phyloP scores from a whole-genome alignment of 1,140 invertebrate species.

The Macrobrachium nipponense region DNA sequence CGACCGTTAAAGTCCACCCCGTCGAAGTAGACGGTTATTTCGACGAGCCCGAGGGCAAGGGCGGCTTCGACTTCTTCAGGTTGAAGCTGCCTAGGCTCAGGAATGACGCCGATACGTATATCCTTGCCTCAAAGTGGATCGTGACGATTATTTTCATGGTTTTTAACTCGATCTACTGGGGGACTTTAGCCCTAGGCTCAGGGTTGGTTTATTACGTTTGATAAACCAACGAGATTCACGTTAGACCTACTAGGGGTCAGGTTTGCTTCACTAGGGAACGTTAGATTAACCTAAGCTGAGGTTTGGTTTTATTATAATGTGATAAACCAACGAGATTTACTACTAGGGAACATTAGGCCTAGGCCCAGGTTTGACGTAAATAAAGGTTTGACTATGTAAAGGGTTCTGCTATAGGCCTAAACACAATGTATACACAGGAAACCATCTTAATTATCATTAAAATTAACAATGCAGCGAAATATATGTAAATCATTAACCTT shows the following conservation, averaged over 20 bases:
- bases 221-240: too few relatives aligned
- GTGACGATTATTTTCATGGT: constrained; percentile 14
- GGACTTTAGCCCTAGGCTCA: constrained; percentile 21
- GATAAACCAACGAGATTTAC: background rate
- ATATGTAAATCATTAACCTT: too few relatives aligned
- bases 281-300: too few relatives aligned
- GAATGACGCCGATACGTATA: background rate
- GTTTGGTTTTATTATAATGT: constrained; percentile 27
- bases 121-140: constrained; percentile 7
- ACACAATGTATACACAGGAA: too few relatives aligned
- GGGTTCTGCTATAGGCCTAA: too few relatives aligned
- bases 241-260: background rate
- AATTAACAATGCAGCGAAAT: too few relatives aligned
- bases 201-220: constrained; percentile 38
- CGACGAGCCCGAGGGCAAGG: background rate
- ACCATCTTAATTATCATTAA: too few relatives aligned
- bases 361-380: too few relatives aligned
- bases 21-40: too few relatives aligned
- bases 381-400: too few relatives aligned
- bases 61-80: background rate
- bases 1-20: too few relatives aligned
- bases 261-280: background rate
- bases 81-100: background rate
- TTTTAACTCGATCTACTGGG: constrained; percentile 51
- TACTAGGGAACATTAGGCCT: background rate